Conservation (phyloP, 2,113 vertebrate genomes). For the Nanorana parkeri region DNA sequence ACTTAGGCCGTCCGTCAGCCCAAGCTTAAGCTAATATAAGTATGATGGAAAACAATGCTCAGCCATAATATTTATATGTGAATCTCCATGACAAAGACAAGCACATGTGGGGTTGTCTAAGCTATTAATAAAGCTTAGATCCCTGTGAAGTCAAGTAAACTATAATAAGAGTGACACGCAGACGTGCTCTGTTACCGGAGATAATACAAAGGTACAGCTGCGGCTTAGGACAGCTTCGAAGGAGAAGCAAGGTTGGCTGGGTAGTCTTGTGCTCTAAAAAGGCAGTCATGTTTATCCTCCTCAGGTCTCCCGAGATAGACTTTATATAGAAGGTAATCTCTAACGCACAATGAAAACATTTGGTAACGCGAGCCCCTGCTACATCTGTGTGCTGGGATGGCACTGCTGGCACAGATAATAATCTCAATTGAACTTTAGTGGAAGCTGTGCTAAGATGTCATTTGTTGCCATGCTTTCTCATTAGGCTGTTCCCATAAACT, state of each 20-base stretch:
- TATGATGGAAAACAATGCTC: constrained; percentile 28
- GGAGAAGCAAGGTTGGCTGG: constrained; percentile 33
- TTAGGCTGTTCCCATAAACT: constrained; percentile 27
- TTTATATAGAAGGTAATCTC: constrained; percentile 55
- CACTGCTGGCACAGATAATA: constrained; percentile 34
- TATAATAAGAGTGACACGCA: constrained; percentile 43
- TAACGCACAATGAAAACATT: constrained; percentile 48
- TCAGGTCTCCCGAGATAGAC: constrained; percentile 43
- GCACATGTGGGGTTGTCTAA: constrained; percentile 43
- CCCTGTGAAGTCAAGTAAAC: constrained; percentile 40
- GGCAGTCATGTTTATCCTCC: constrained; percentile 48
- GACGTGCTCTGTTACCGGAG: constrained; percentile 20
- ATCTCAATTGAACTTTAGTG: constrained; percentile 46
- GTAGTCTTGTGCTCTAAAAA: constrained; percentile 51
- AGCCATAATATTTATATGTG: constrained; percentile 34
- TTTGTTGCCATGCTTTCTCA: constrained; percentile 38
- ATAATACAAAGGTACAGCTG: constrained; percentile 31
- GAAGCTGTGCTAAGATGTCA: constrained; percentile 31
- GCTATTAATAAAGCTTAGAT: constrained; percentile 32
- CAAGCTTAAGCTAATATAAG: constrained; percentile 23
- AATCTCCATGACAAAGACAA: constrained; percentile 39
- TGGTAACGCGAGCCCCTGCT: constrained; percentile 32
- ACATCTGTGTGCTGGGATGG: constrained; percentile 48
- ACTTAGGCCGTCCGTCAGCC: constrained; percentile 22
- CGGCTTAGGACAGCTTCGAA: constrained; percentile 34